Evolutionary conservation across 2,113 vertebrate species (phyloP).

Genomic region (Paramormyrops kingsleyae): DNA sequence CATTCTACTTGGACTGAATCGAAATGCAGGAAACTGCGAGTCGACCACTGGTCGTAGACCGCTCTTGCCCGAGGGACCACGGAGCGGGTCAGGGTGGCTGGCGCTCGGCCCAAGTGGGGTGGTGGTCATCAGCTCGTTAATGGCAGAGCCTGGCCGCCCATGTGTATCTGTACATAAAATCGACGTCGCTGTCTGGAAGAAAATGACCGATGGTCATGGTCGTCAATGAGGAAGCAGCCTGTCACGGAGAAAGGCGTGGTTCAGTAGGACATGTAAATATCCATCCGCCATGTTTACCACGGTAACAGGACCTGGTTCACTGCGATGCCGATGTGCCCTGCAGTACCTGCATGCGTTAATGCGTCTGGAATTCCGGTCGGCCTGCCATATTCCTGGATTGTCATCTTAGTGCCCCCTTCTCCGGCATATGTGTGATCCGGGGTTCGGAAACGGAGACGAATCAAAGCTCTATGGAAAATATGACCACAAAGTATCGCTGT

Average conservation of each 20-base stretch:
- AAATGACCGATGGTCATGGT: neutral
- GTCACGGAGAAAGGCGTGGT: neutral
- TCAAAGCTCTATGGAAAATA: neutral
- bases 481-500: neutral
- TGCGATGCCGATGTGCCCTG: neutral
- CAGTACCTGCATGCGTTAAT: neutral
- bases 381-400: neutral
- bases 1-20: neutral
- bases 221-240: neutral
- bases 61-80: neutral
- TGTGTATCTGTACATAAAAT: neutral
- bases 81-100: neutral
- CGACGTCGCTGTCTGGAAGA: neutral
- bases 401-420: neutral
- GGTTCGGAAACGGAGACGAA: neutral
- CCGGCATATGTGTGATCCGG: neutral
- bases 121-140: neutral
- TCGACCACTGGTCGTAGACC: neutral
- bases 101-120: neutral
- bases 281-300: neutral
- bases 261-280: neutral
- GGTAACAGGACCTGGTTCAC: neutral
- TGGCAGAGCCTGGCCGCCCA: neutral
- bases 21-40: neutral
- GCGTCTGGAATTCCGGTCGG: neutral